Evolutionary conservation across 2,888 invertebrate species (phyloP).

Genomic region (Polymixis flavicincta): DNA sequence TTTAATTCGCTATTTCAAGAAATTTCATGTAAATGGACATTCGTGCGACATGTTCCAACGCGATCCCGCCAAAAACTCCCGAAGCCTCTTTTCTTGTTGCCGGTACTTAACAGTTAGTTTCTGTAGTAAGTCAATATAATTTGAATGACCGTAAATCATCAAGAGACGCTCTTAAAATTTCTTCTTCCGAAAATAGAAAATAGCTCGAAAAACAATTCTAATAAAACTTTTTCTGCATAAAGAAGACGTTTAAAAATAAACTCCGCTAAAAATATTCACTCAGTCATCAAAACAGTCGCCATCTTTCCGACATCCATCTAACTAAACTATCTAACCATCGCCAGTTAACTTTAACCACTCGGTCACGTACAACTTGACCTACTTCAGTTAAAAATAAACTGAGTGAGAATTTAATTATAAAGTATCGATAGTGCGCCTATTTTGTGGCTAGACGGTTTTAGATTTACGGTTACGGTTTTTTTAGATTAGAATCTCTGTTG

Average conservation of each 20-base stretch:
- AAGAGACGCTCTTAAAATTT: background rate
- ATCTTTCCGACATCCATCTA: slow-evolving; percentile 16
- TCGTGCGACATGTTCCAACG: too few relatives aligned
- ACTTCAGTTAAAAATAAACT: slow-evolving; percentile 60
- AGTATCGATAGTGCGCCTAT: slow-evolving; percentile 54
- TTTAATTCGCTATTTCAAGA: too few relatives aligned
- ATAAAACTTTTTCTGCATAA: background rate
- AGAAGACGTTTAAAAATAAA: background rate
- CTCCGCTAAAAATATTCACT: background rate
- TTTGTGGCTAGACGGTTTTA: slow-evolving; percentile 47
- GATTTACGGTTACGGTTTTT: slow-evolving; percentile 46
- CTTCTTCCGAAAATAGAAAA: background rate
- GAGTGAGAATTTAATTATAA: slow-evolving; percentile 59
- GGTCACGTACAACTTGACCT: slow-evolving; percentile 58
- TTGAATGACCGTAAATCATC: background rate
- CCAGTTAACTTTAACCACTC: slow-evolving; percentile 42
- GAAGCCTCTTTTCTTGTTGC: too few relatives aligned
- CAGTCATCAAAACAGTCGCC: background rate
- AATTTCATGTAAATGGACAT: too few relatives aligned
- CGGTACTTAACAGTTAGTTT: too few relatives aligned
- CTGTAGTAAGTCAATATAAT: too few relatives aligned
- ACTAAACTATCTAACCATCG: slow-evolving; percentile 36
- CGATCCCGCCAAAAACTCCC: too few relatives aligned
- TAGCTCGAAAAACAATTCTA: background rate
- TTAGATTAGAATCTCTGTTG: slow-evolving; percentile 26